These are phyloP conservation scores for Takifugu ocellatus DNA, from an alignment of 2,797 vertebrate species.

Conservation along the genomic window DNA sequence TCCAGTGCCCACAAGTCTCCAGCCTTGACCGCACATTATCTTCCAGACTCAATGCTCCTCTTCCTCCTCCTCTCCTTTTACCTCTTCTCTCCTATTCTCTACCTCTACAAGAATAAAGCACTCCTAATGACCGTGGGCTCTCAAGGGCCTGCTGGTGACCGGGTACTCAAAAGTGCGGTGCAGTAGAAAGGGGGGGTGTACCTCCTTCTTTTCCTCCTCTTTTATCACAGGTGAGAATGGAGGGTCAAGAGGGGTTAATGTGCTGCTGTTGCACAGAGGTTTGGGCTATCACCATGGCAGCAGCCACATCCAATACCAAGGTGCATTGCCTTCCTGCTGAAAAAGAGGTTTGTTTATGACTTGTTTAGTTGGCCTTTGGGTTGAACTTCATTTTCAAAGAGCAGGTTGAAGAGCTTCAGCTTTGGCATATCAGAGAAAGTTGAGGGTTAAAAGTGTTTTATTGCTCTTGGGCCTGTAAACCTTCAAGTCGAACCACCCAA, in stretches of 20 bases:
- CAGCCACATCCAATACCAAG: slow-evolving; percentile 56
- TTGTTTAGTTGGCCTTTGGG: slow-evolving; percentile 62
- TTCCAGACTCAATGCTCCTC: slow-evolving; percentile 61
- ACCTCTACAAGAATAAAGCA: slow-evolving; percentile 77
- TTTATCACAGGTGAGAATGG: slow-evolving; percentile 85
- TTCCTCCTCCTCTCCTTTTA: slow-evolving; percentile 56
- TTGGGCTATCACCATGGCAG: slow-evolving; percentile 74
- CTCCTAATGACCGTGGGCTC: slow-evolving; percentile 77
- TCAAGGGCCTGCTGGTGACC: slow-evolving; percentile 79
- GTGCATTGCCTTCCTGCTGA: slow-evolving; percentile 48
- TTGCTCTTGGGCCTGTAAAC: slow-evolving; percentile 22
- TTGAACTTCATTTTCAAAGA: slow-evolving; percentile 62
- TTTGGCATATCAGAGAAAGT: slow-evolving; percentile 40
- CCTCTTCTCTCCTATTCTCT: slow-evolving; percentile 50
- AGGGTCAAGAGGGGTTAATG: slow-evolving; percentile 84
- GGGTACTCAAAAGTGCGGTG: slow-evolving; percentile 70
- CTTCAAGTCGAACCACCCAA: slow-evolving; percentile 20
- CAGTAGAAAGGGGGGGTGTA: slow-evolving; percentile 53
- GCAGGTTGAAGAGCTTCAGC: slow-evolving; percentile 40
- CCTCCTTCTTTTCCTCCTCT: slow-evolving; percentile 66
- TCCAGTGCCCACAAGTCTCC: slow-evolving; percentile 64
- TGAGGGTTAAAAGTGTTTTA: slow-evolving; percentile 30
- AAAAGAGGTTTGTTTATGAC: slow-evolving; percentile 55
- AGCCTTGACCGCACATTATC: slow-evolving; percentile 70
- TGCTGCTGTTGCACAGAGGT: slow-evolving; percentile 76